Evolutionary conservation across 1,140 invertebrate genomes (phyloP).

Genomic region (Ditylenchus dipsaci): DNA sequence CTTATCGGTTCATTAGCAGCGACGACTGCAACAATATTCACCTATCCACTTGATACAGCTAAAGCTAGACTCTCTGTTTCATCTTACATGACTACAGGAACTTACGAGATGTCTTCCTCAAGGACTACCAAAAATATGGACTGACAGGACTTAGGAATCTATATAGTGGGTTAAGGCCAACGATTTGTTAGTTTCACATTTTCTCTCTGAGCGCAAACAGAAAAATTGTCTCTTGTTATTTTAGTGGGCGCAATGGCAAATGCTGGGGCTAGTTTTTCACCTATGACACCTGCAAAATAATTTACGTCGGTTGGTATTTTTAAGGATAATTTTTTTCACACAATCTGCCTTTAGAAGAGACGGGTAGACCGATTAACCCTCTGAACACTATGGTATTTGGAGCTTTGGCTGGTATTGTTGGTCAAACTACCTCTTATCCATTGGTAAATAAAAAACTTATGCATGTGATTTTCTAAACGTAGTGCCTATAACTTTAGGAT

Average conservation of each 20-base stretch:
- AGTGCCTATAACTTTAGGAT: constrained; percentile 87
- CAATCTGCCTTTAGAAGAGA: constrained; percentile 41
- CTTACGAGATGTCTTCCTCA: constrained; percentile 71
- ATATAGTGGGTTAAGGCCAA: constrained; percentile 82
- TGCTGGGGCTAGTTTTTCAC: constrained; percentile 91
- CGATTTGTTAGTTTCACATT: no score
- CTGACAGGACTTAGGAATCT: constrained; percentile 70
- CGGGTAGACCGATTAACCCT: constrained; percentile 38
- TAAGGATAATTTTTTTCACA: neutral
- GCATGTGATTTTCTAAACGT: no score
- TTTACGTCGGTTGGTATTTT: constrained; percentile 68
- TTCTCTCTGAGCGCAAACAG: no score
- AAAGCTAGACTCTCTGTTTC: constrained; percentile 89
- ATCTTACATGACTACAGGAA: constrained; percentile 67
- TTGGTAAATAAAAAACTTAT: no score
- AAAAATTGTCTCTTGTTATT: no score
- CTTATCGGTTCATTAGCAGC: neutral
- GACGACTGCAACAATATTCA: constrained; percentile 67
- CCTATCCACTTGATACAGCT: constrained; percentile 92
- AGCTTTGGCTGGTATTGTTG: constrained; percentile 81
- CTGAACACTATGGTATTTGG: constrained; percentile 78
- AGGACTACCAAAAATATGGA: constrained; percentile 77
- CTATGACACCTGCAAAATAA: constrained; percentile 84
- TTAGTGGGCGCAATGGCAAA: constrained; percentile 94
- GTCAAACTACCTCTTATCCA: no score